phyloP scores from a whole-genome alignment of 2,888 invertebrate species.

The Cosmia pyralina region DNA sequence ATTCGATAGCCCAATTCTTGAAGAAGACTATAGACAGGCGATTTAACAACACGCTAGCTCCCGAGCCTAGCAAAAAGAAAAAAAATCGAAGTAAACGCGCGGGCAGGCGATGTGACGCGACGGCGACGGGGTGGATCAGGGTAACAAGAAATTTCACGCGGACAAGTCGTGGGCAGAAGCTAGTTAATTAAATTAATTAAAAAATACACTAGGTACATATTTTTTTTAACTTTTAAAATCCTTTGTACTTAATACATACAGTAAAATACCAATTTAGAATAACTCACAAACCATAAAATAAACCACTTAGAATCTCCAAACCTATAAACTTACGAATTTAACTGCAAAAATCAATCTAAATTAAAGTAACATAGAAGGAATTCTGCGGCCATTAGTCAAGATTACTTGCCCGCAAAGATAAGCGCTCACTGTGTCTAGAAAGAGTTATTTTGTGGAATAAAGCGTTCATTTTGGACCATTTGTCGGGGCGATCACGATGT shows the following conservation, averaged over 20 bases:
- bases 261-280: not conserved
- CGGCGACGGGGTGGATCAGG: no score
- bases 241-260: not conserved
- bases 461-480: conserved; percentile 59
- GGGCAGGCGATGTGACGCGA: no score
- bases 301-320: conserved; percentile 3
- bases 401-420: conserved; percentile 59
- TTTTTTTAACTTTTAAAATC: no score
- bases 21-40: no score
- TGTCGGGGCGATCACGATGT: conserved; percentile 46
- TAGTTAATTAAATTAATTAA: no score
- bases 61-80: no score
- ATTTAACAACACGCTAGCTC: no score
- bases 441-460: conserved; percentile 61
- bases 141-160: no score
- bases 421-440: conserved; percentile 50
- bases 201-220: no score
- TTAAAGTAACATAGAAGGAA: conserved; percentile 60
- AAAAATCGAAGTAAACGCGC: no score
- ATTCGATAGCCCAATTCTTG: no score
- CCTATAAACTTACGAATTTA: conserved; percentile 39
- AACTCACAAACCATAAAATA: not conserved
- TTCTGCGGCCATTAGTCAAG: conserved; percentile 57
- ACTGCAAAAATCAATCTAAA: conserved; percentile 63
- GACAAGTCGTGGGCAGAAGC: no score